Percentiles rank a stretch among this genome's conserved stretches.
Evolutionary conservation across 2,113 vertebrate species (phyloP).

Genomic region (Psittacula cyanocephala): DNA sequence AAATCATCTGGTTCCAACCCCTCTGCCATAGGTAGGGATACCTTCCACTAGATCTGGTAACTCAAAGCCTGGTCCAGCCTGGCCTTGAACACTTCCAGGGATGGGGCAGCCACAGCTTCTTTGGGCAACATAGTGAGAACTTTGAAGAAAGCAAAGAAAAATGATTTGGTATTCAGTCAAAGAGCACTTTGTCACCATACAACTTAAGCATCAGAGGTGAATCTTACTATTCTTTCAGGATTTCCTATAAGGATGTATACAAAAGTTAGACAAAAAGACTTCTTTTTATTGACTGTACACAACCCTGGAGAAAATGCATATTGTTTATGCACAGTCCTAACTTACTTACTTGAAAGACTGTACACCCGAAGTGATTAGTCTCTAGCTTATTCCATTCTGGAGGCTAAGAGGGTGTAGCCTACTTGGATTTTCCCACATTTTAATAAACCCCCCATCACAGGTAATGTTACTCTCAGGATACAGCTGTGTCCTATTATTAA

Average conservation of each 20-base stretch:
- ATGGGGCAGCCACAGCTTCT: not conserved
- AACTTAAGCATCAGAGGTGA: not conserved
- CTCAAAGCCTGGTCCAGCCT: not conserved
- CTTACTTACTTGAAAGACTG: not conserved
- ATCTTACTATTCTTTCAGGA: not conserved
- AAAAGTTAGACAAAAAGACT: not conserved
- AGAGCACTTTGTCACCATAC: not conserved
- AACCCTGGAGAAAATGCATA: not conserved
- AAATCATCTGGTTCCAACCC: not conserved
- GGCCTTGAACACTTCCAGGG: not conserved
- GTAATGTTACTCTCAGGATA: not conserved
- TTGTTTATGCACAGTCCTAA: not conserved
- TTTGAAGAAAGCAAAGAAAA: not conserved
- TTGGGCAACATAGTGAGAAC: not conserved
- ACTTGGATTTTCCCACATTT: not conserved
- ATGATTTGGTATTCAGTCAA: not conserved
- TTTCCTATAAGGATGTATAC: not conserved
- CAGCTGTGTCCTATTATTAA: not conserved
- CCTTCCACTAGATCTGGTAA: not conserved
- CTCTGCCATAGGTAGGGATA: not conserved
- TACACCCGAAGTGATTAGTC: not conserved
- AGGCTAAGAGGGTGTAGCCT: not conserved
- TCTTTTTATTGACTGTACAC: not conserved
- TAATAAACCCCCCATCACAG: not conserved
- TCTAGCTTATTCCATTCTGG: not conserved